phyloP scores from a whole-genome alignment of 2,888 invertebrate species.

The Synanthedon vespiformis region DNA sequence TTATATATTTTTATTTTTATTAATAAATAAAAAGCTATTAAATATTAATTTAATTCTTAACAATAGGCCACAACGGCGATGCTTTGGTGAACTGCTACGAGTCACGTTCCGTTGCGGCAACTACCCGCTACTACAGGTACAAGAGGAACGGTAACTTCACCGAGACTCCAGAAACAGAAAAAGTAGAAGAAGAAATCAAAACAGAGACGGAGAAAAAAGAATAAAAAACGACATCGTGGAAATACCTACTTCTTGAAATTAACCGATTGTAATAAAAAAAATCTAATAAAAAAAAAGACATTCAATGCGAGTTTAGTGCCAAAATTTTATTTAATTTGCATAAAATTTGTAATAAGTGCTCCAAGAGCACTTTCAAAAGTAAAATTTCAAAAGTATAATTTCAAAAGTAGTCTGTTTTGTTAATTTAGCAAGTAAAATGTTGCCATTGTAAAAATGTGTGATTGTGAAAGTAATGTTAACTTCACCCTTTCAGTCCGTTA shows the following conservation, averaged over 20 bases:
- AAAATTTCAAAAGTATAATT: too few relatives aligned
- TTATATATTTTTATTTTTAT: too few relatives aligned
- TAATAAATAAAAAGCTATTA: neutral
- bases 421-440: too few relatives aligned
- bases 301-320: too few relatives aligned
- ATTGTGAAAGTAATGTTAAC: too few relatives aligned
- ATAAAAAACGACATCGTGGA: neutral
- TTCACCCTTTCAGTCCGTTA: neutral
- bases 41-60: neutral
- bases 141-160: constrained; percentile 46
- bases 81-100: constrained; percentile 71
- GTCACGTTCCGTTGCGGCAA: constrained; percentile 44
- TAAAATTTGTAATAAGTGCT: too few relatives aligned
- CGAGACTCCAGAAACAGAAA: neutral
- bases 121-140: constrained; percentile 50
- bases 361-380: too few relatives aligned
- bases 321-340: too few relatives aligned
- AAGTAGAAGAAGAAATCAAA: constrained; percentile 6
- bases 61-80: constrained; percentile 71
- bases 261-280: neutral
- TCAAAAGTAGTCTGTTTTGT: too few relatives aligned
- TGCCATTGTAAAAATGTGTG: too few relatives aligned
- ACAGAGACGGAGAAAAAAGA: neutral
- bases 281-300: too few relatives aligned
- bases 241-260: neutral